Percentiles rank a stretch among this genome's conserved stretches.
Conservation (phyloP, 2,797 vertebrate species). For the Erpetoichthys calabaricus region DNA sequence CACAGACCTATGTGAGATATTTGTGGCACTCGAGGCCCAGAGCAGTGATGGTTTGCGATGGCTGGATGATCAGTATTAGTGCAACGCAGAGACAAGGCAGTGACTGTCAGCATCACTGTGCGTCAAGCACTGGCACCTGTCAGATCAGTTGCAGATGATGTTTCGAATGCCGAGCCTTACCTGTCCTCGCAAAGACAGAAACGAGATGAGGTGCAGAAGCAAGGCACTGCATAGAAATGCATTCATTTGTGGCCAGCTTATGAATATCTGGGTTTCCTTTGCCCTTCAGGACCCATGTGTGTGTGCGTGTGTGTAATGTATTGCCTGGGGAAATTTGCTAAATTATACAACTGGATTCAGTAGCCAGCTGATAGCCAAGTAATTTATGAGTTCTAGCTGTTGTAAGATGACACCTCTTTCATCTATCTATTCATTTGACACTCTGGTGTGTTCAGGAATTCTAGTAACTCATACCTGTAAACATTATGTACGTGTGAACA, state of each 20-base stretch:
- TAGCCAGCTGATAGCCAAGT: too few relatives aligned
- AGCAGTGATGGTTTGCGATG: not conserved
- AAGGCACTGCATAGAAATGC: constrained; percentile 49
- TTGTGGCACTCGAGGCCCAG: too few relatives aligned
- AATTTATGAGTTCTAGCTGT: too few relatives aligned
- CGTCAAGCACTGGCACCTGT: not conserved
- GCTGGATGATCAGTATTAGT: not conserved
- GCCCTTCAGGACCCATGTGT: constrained; percentile 6
- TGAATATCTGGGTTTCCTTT: too few relatives aligned
- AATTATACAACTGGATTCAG: too few relatives aligned
- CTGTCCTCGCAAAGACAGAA: not conserved
- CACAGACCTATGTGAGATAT: too few relatives aligned
- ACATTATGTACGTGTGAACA: too few relatives aligned
- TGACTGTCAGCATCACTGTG: constrained; percentile 1
- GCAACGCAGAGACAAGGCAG: not conserved
- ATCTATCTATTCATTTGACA: too few relatives aligned
- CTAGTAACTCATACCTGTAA: too few relatives aligned
- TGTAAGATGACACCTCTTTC: too few relatives aligned
- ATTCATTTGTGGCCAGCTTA: constrained; percentile 2
- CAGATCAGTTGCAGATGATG: not conserved
- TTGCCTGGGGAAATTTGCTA: too few relatives aligned
- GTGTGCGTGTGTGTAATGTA: not conserved
- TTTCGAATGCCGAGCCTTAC: not conserved
- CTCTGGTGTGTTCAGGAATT: too few relatives aligned
- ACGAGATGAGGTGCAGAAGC: constrained; percentile 19